These are phyloP conservation scores for Callipepla californica DNA, from an alignment of 2,113 vertebrate genomes.

Conservation along the genomic window DNA sequence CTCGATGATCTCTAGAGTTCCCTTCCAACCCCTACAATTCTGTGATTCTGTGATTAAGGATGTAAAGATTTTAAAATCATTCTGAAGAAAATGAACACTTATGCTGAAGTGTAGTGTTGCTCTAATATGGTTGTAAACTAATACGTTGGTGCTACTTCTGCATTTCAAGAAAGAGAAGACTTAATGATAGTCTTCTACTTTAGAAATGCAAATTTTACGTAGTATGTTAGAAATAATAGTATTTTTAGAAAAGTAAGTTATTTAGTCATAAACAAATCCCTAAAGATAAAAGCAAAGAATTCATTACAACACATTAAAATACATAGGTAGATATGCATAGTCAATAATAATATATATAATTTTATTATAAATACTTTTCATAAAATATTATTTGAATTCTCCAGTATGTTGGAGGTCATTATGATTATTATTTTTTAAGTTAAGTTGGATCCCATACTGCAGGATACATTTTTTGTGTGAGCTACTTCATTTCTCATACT, in stretches of 20 bases:
- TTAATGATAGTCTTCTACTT: background rate
- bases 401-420: background rate
- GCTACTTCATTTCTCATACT: background rate
- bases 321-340: background rate
- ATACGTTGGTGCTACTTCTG: background rate
- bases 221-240: background rate
- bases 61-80: background rate
- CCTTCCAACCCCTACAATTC: no score
- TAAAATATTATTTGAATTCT: background rate
- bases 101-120: background rate
- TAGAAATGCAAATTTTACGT: background rate
- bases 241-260: background rate
- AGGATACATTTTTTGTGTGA: background rate
- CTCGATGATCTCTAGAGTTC: no score
- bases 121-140: background rate
- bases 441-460: background rate
- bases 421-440: background rate
- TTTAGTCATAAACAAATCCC: background rate
- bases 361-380: background rate
- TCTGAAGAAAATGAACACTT: background rate
- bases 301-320: background rate
- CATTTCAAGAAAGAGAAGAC: background rate
- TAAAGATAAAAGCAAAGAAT: conserved; percentile 16
- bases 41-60: background rate
- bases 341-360: background rate